Evolutionary conservation across 2,888 invertebrate genomes (phyloP).

Genomic region (Pandemis cinnamomeana): DNA sequence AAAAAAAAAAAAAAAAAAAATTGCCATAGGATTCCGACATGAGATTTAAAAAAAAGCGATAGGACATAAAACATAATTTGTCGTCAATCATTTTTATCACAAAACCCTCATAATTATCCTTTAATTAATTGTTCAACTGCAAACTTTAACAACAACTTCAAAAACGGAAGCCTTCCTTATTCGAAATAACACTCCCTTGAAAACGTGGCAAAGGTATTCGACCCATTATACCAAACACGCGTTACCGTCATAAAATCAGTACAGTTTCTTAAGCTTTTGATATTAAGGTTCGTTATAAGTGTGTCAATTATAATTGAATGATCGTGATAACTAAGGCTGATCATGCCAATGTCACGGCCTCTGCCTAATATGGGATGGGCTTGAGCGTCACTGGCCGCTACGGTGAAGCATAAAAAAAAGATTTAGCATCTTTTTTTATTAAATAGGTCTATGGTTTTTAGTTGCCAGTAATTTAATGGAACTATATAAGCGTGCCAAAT

Average conservation of each 20-base stretch:
- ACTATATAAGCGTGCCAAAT: too few relatives aligned
- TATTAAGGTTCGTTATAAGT: background rate
- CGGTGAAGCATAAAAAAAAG: background rate
- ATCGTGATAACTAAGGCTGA: constrained; percentile 28
- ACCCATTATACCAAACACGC: background rate
- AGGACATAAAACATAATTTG: too few relatives aligned
- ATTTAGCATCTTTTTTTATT: too few relatives aligned
- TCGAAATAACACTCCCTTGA: background rate
- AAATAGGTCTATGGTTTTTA: too few relatives aligned
- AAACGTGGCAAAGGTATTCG: background rate
- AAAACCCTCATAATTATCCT: too few relatives aligned
- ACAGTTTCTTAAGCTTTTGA: background rate
- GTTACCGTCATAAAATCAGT: background rate
- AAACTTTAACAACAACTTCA: too few relatives aligned
- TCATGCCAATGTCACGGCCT: constrained; percentile 53
- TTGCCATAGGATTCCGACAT: too few relatives aligned
- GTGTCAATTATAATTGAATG: constrained; percentile 10
- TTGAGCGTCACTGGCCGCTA: constrained; percentile 9
- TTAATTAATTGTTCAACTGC: too few relatives aligned
- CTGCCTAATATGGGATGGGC: constrained; percentile 51
- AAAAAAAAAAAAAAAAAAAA: too few relatives aligned
- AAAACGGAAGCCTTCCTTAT: constrained; percentile 19
- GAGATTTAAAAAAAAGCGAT: too few relatives aligned
- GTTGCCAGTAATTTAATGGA: too few relatives aligned
- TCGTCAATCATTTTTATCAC: too few relatives aligned